Base-by-base conservation (phyloP, 2,113 vertebrate genomes). In the Coracopsis vasa region DNA sequence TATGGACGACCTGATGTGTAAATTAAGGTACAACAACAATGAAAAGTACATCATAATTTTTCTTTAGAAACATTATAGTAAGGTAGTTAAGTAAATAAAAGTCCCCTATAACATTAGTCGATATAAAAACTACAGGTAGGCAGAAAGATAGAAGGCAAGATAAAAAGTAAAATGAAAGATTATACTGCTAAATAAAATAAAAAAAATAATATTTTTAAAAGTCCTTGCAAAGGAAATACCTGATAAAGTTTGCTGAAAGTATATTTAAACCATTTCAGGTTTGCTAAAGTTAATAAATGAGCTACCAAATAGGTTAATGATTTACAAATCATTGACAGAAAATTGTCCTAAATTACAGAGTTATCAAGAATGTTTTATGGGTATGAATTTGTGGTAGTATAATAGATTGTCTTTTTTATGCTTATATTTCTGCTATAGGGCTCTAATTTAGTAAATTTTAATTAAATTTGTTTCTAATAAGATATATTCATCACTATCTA, bases 321-420 rank as follows among this genome's bases (percentile, higher is more conserved):
- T 86, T 93, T 90, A 58, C 28, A 92, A 62, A 80, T 80, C 0
- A 0, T 58, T 91, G 83, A 80, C 71, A 93, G 54, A 94, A 83
- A 85, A 42, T 74, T 91, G 67, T 91, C 86, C 61, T 92, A 73
- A 88, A 90, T 94, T 86, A 72, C 41, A 53, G 50, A 60, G n/a
- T 66, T 96, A 60, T 80, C 83, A 92, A 71, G 42, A 81, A 71
- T 44, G 42, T 71, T 92, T 94, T 86, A 93, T 83, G 72, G 16
- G 19, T 53, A 25, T 80, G 50, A 82, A 27, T 78, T 94, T 90
- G 60, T 70, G 48, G 41, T 80, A 77, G 39, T 54, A 50, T 91
- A 93, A 92, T 83, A 69, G 53, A 89, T 91, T 62, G 45, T 67
- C 65, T 91, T 88, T 72, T 94, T 94, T 93, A 92, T 95, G 29